These are phyloP conservation scores for Phenganax marumi DNA, from an alignment of 92 coral and sea anemone species.

Conservation along the genomic window DNA sequence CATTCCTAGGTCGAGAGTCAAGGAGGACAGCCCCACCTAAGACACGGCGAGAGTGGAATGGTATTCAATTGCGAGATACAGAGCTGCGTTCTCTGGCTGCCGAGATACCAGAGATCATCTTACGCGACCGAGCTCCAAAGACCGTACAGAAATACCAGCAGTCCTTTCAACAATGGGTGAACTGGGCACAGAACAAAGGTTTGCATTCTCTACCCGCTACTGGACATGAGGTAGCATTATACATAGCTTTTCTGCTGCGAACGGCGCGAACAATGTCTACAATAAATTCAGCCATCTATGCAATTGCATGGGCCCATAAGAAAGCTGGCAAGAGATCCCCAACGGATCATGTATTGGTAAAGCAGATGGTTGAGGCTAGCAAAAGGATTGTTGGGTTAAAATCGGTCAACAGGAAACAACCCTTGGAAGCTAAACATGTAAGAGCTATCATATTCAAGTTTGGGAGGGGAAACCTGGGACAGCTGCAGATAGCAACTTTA, in stretches of 20 bases:
- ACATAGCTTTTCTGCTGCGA: conserved; percentile 22
- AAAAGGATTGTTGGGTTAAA: conserved; percentile 24
- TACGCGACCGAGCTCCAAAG: conserved; percentile 32
- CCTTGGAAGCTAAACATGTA: conserved; percentile 22
- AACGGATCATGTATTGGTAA: conserved; percentile 23
- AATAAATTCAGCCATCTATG: conserved; percentile 37
- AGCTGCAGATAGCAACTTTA: conserved; percentile 38
- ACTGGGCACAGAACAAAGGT: conserved; percentile 28
- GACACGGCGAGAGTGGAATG: conserved; percentile 15
- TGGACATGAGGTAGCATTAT: conserved; percentile 8
- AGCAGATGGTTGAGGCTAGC: conserved; percentile 37
- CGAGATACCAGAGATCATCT: conserved; percentile 24
- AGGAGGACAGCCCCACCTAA: not conserved
- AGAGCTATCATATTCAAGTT: conserved; percentile 15
- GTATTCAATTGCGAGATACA: not conserved
- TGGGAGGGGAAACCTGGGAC: conserved; percentile 7
- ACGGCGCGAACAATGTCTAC: conserved; percentile 16
- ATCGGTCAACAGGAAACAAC: conserved; percentile 29
- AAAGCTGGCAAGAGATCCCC: conserved; percentile 33
- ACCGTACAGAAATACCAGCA: conserved; percentile 9
- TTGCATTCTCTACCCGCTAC: conserved; percentile 34
- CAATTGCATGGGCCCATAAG: conserved; percentile 38
- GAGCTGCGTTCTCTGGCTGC: conserved; percentile 12
- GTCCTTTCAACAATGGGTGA: conserved; percentile 27
- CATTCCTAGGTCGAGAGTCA: not conserved